These are phyloP conservation scores for Drosophila planitibia DNA, from an alignment of 2,888 invertebrate genomes.

Conservation along the genomic window DNA sequence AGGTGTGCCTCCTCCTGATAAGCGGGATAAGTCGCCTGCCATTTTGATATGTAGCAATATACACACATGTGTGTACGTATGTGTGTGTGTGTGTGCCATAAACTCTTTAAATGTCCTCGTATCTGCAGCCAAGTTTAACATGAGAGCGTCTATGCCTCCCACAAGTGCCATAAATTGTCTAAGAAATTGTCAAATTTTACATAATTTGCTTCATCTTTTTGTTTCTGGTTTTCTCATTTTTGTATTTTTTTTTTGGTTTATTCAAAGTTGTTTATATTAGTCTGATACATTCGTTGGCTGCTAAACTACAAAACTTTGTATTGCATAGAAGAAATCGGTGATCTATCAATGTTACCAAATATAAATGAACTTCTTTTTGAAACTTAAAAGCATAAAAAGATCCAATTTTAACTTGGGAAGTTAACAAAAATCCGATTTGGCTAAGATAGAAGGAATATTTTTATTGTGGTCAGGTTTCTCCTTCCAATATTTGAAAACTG, in stretches of 20 bases:
- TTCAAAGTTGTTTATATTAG: not conserved
- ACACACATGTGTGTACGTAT: not conserved
- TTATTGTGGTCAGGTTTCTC: not conserved
- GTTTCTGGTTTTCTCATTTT: slow-evolving; percentile 1
- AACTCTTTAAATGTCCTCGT: slow-evolving; percentile 54
- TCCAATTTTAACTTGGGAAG: not conserved
- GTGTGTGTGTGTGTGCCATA: slow-evolving; percentile 29
- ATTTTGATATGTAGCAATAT: slow-evolving; percentile 28
- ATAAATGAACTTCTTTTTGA: not conserved
- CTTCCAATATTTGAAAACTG: not conserved
- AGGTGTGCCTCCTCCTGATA: slow-evolving; percentile 59
- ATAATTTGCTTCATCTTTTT: slow-evolving; percentile 10
- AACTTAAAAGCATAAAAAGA: not conserved
- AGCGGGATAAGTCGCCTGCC: slow-evolving; percentile 44
- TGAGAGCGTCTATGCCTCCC: slow-evolving; percentile 46
- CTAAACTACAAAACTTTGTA: slow-evolving; percentile 6
- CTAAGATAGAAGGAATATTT: not conserved
- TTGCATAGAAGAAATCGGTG: not conserved
- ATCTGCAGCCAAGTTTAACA: slow-evolving; percentile 39
- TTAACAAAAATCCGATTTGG: not conserved
- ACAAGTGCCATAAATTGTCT: slow-evolving; percentile 54
- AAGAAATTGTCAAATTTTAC: slow-evolving; percentile 56
- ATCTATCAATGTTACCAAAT: not conserved
- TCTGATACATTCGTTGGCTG: not conserved
- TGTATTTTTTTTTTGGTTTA: not conserved